These are phyloP conservation scores for Pelobates cultripes DNA, from an alignment of 2,797 vertebrate species.

Conservation along the genomic window DNA sequence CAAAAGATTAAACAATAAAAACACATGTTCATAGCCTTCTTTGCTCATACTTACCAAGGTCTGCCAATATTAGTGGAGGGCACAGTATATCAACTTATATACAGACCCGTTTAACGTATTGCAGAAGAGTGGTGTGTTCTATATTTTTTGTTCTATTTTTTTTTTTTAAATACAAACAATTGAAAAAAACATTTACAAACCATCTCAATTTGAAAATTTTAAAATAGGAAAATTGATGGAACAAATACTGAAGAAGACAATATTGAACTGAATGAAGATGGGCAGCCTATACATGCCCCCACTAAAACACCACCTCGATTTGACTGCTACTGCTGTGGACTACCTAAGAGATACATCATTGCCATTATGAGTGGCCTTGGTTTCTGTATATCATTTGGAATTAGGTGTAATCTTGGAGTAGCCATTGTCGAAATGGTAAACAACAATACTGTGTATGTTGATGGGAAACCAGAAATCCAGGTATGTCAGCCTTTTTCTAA, in stretches of 20 bases:
- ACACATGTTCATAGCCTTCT: too few relatives aligned
- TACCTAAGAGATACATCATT: slow-evolving; percentile 95
- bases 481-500: slow-evolving; percentile 64
- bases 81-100: too few relatives aligned
- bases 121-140: too few relatives aligned
- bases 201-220: not conserved
- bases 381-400: slow-evolving; percentile 98
- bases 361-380: slow-evolving; percentile 95
- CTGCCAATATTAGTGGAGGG: too few relatives aligned
- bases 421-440: slow-evolving; percentile 99
- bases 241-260: slow-evolving; percentile 77
- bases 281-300: slow-evolving; percentile 72
- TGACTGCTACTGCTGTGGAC: slow-evolving; percentile 85
- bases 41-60: too few relatives aligned
- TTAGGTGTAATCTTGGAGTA: slow-evolving; percentile 95
- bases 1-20: too few relatives aligned
- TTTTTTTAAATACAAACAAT: too few relatives aligned
- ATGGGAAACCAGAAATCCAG: slow-evolving; percentile 90
- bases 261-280: slow-evolving; percentile 89
- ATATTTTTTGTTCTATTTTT: too few relatives aligned
- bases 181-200: not conserved
- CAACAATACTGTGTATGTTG: slow-evolving; percentile 90
- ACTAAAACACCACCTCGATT: slow-evolving; percentile 65
- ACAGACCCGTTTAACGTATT: too few relatives aligned
- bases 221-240: slow-evolving; percentile 86